Evolutionary conservation across 92 coral and sea anemone genomes (phyloP), one percentile per base, ranked within the genome.

Genomic region (Epizoanthus illoricatus): DNA sequence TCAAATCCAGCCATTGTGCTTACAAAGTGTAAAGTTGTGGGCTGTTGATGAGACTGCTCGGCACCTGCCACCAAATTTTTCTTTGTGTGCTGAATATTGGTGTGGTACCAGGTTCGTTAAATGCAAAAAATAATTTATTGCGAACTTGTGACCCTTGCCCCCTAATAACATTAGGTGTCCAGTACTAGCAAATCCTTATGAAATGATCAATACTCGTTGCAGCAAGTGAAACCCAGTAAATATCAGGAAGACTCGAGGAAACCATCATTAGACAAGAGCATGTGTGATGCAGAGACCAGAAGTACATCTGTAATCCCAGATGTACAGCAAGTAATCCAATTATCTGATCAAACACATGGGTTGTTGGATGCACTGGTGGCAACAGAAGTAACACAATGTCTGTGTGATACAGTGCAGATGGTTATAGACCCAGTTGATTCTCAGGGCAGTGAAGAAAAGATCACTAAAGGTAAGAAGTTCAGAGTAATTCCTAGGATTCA

Each of bases 381-480:
- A 55, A 20, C 13, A 23, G 69, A 18, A n/a, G 23, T 76, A 1
- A 8, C 67, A 18, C 69, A 76, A 49, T 76, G 52, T 24, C 56
- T 76, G 1, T 17, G 43, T 62, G 82, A 45, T 18, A 42, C 23
- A 23, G 4, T 78, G 24, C 58, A 64, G 19, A 42, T 49, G 23
- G 41, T 63, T 61, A 47, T 42, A 64, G 71, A 43, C 15, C 66
- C 4, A 5, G 16, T 11, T 41, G 47, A 19, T 19, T 76, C 69
- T 10, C 5, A 19, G 41, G 65, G 23, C 33, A 75, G 28, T 6
- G 20, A 75, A 33, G 56, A 59, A n/a, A 60, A 61, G 5, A 7
- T 3, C 4, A 59, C 69, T 36, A 64, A 57, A 74, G 81, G 81
- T 59, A 49, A 40, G 36, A 39, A 76, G 13, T 52, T 52, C 12